Base-by-base conservation (phyloP, 2,113 vertebrate genomes). In the Lipotes vexillifer region DNA sequence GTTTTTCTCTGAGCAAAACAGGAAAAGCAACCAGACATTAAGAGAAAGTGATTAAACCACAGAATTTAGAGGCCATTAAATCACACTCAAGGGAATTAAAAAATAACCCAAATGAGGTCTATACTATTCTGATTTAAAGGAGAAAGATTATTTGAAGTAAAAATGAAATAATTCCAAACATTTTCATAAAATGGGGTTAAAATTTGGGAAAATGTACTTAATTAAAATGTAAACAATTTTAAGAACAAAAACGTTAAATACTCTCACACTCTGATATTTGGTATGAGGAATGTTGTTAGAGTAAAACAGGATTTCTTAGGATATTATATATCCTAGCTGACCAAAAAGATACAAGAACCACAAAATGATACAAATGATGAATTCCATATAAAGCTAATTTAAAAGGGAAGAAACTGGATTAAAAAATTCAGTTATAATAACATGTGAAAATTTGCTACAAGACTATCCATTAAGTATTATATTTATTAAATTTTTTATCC, bases 1-100 rank as follows among this genome's bases (percentile, higher is more conserved):
- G 13, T 91, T 94, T 95, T 52, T 90, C 23, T 77, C 63, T 81
- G 41, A 72, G 81, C 74, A 87, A 88, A 49, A 74, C 46, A 96
- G n/a, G 65, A 84, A 97, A 90, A 96, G 2, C 36, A 92, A 5
- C 18, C 20, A 84, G 86, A 68, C 41, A 52, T 41, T 75, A 96
- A 78, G 3, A 90, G 36, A 82, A 5, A 77, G 7, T 80, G 52
- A 93, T 86, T 59, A 94, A 93, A 84, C 3, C 18, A 94, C 36
- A 92, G 41, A 72, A 80, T 75, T 69, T 55, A 66, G 29, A 96
- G 29, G 38, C 2, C 29, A 63, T 84, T 93, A 81, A 77, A 72
- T 71, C 29, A 90, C 5, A 87, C 6, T 10, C 6, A 38, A 11
- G 12, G 10, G 8, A 21, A 57, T 57, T 80, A 31, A 23, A 4